phyloP scores from a whole-genome alignment of 2,797 vertebrate species.

The Sparus aurata region DNA sequence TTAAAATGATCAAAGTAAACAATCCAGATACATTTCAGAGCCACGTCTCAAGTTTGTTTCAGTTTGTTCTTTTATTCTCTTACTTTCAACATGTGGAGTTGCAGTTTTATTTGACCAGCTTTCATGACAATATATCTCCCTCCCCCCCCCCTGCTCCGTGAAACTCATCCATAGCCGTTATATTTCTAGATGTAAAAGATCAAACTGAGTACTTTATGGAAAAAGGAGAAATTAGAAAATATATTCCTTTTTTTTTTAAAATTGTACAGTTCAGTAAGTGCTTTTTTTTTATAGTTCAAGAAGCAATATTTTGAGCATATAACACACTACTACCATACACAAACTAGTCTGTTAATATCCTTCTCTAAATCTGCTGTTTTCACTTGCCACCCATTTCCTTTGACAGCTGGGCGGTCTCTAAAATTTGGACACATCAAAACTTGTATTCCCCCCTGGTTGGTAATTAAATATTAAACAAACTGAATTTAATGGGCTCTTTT shows the following conservation, averaged over 20 bases:
- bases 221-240: conserved; percentile 83
- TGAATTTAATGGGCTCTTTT: conserved; percentile 47
- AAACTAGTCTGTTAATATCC: conserved; percentile 67
- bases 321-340: conserved; percentile 73
- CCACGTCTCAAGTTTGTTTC: conserved; percentile 56
- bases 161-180: conserved; percentile 42
- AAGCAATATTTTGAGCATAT: conserved; percentile 77
- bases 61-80: conserved; percentile 82
- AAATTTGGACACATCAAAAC: conserved; percentile 45
- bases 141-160: conserved; percentile 2
- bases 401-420: conserved; percentile 45
- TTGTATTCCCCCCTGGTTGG: conserved; percentile 21
- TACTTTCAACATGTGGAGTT: conserved; percentile 66
- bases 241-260: conserved; percentile 75
- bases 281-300: conserved; percentile 73
- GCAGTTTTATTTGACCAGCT: conserved; percentile 59
- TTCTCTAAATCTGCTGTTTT: conserved; percentile 51
- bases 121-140: conserved; percentile 58
- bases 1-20: neutral
- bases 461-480: conserved; percentile 53
- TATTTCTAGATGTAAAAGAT: conserved; percentile 73
- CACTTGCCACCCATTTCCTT: conserved; percentile 27
- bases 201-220: conserved; percentile 81
- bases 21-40: conserved; percentile 20
- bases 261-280: conserved; percentile 75